Conservation (phyloP, 2,797 vertebrate genomes). For the Ctenochaetus hawaiiensis region DNA sequence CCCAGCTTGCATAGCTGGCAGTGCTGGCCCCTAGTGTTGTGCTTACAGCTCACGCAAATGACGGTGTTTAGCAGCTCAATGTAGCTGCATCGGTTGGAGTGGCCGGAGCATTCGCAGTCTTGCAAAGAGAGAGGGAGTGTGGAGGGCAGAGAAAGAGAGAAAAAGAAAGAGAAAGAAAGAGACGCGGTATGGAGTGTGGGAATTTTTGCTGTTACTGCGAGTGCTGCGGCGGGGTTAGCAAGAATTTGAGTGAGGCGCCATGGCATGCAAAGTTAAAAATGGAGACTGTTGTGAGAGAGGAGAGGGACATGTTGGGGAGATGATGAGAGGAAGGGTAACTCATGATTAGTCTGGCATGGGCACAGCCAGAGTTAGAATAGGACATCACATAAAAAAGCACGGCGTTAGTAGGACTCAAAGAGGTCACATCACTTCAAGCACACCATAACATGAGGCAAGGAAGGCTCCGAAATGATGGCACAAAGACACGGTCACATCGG, state of each 20-base stretch:
- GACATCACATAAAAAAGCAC: constrained; percentile 63
- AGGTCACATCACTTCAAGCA: constrained; percentile 85
- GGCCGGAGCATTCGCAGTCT: constrained; percentile 99
- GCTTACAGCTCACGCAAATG: constrained; percentile 99
- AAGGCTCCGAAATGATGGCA: constrained; percentile 58
- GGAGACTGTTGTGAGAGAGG: constrained; percentile 58
- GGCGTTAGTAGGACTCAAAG: constrained; percentile 58
- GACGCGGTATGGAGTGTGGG: constrained; percentile 58
- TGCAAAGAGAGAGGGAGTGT: constrained; percentile 93
- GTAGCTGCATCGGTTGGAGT: constrained; percentile 99
- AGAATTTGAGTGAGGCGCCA: constrained; percentile 81
- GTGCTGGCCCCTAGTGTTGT: constrained; percentile 99
- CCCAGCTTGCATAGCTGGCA: constrained; percentile 99
- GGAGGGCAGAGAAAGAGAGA: constrained; percentile 31
- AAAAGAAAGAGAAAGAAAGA: constrained; percentile 48
- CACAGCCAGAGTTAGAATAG: constrained; percentile 66
- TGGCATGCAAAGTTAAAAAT: constrained; percentile 90
- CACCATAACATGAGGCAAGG: constrained; percentile 68
- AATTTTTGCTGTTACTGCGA: constrained; percentile 64
- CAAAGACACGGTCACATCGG: constrained; percentile 69
- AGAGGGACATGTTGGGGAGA: constrained; percentile 32
- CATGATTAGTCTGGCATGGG: constrained; percentile 64
- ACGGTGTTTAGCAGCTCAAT: constrained; percentile 98
- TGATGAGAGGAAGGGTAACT: constrained; percentile 62
- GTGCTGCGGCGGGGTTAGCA: constrained; percentile 72